These are phyloP conservation scores for Cremastinae sp. DNA, from an alignment of 2,888 invertebrate species.

Conservation along the genomic window DNA sequence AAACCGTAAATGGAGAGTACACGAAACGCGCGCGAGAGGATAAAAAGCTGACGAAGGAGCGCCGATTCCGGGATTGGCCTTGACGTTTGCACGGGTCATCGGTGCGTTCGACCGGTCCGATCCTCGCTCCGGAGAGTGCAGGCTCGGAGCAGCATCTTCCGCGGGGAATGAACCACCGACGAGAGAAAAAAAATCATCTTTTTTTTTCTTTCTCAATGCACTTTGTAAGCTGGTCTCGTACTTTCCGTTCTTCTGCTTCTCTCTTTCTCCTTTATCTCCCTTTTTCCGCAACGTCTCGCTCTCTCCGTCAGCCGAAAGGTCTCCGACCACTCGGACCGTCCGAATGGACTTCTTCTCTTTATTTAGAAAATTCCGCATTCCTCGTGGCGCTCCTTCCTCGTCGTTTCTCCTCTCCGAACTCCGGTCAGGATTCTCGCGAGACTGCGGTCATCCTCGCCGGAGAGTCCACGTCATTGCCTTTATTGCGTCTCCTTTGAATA, in stretches of 20 bases:
- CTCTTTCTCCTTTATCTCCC: slow-evolving; percentile 28
- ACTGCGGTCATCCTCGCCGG: slow-evolving; percentile 19
- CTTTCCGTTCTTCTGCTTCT: slow-evolving; percentile 45
- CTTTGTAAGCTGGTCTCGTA: slow-evolving; percentile 71
- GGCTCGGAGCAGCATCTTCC: slow-evolving; percentile 38
- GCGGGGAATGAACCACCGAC: slow-evolving; percentile 41
- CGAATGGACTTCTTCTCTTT: slow-evolving; percentile 67
- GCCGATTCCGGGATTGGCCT: no score
- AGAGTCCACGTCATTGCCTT: slow-evolving; percentile 12
- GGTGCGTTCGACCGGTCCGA: no score
- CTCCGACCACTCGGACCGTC: slow-evolving; percentile 50
- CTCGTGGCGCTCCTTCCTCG: slow-evolving; percentile 41
- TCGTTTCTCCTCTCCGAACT: slow-evolving; percentile 17
- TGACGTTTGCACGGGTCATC: no score
- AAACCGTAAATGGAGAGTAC: no score
- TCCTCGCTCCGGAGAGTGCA: no score
- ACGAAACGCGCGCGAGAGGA: no score
- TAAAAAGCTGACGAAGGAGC: no score
- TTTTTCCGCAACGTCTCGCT: slow-evolving; percentile 32
- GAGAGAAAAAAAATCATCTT: slow-evolving; percentile 44
- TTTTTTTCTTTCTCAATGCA: slow-evolving; percentile 60
- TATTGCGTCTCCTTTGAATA: slow-evolving; percentile 20
- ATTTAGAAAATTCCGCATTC: slow-evolving; percentile 76
- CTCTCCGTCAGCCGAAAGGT: slow-evolving; percentile 36
- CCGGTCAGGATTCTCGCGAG: neutral